Base-by-base conservation (phyloP, 2,888 invertebrate species). In the Hypselothyrea guttata region DNA sequence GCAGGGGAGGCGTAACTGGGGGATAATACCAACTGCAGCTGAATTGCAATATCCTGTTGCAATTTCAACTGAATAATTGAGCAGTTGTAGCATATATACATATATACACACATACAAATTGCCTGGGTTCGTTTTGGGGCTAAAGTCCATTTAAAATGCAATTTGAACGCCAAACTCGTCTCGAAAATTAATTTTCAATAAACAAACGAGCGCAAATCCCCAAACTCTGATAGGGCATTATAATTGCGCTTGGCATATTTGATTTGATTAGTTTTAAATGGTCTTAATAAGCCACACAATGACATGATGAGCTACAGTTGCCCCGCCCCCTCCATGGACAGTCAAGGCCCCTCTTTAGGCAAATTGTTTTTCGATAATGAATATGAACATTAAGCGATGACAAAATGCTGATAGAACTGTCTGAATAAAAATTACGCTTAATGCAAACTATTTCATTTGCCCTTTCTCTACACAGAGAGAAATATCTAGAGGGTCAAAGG, bases 201-300 rank as follows among this genome's bases (percentile, higher is more conserved):
- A 76, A 58, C 68, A 74, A 60, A 22, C 35, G 37, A 45, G 53
- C 53, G 40, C 33, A 40, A 12, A 54, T 57, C 49, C 41, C 37
- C 30, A 5, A 54, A 33, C 15, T 31, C 27, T 46, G 18, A 22
- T 4, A 13, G n/a, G 30, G 11, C 18, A n/a, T 11, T 12, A 42
- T 42, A 48, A 34, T 58, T 42, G 58, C 75, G 64, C 63, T 73
- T 70, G 64, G 73, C 73, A 86, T 78, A 75, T 75, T 83, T 78
- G 71, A 84, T 83, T 86, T 84, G 84, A 86, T 84, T 83, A 74
- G 69, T 78, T 83, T 86, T 81, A 71, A 83, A 81, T 78, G 71
- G 65, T 68, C 70, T 71, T 68, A 65, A 75, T 58, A 57, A 62
- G 49, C 65, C 66, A 70, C 79, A 64, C 75, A 75, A 78, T 70